These are phyloP conservation scores for Eira barbara DNA, from an alignment of 2,113 vertebrate genomes.

Conservation along the genomic window DNA sequence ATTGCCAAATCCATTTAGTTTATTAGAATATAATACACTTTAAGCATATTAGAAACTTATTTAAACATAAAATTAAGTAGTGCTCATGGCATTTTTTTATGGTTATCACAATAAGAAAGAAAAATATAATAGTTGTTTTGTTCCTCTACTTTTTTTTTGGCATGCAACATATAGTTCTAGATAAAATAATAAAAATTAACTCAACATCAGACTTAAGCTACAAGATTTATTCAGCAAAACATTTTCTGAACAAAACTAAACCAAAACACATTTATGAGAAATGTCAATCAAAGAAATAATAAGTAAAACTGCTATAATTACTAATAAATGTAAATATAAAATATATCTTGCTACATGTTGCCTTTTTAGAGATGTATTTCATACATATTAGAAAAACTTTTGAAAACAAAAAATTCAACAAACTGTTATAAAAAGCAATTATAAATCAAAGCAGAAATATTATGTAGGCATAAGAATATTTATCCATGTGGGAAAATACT, in stretches of 20 bases:
- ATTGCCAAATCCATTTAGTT: not conserved
- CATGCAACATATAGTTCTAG: not conserved
- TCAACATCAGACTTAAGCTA: not conserved
- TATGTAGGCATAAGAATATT: not conserved
- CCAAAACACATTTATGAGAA: not conserved
- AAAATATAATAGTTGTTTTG: not conserved
- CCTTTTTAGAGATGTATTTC: not conserved
- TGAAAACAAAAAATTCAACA: not conserved
- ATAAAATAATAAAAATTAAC: not conserved
- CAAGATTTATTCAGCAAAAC: not conserved
- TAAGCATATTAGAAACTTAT: not conserved
- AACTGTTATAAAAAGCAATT: not conserved
- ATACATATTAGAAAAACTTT: not conserved
- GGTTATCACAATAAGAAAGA: not conserved
- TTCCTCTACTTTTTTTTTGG: not conserved
- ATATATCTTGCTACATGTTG: not conserved
- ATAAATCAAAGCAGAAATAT: not conserved
- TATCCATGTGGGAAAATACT: not conserved
- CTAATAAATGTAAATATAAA: not conserved
- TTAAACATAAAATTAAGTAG: not conserved
- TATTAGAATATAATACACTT: not conserved
- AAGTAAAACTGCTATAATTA: not conserved
- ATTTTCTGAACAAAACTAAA: slow-evolving; percentile 5
- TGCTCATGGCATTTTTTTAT: not conserved
- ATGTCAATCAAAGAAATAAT: not conserved